phyloP scores from a whole-genome alignment of 2,113 vertebrate genomes.

The Boleophthalmus pectinirostris region DNA sequence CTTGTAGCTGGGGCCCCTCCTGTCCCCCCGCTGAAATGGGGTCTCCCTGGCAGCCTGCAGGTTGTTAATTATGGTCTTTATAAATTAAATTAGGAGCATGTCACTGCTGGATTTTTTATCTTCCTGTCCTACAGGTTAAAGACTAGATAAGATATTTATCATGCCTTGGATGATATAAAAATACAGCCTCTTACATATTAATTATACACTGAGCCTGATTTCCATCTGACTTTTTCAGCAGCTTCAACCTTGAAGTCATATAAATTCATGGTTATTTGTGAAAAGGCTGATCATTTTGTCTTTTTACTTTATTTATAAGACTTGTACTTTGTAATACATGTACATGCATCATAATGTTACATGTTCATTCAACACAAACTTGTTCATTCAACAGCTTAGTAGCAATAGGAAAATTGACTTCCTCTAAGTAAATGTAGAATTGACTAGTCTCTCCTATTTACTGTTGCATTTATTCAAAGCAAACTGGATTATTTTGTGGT shows the following conservation, averaged over 20 bases:
- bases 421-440: too few relatives aligned
- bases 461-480: too few relatives aligned
- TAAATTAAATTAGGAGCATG: slow-evolving; percentile 81
- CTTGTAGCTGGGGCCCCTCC: slow-evolving; percentile 66
- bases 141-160: slow-evolving; percentile 67
- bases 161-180: slow-evolving; percentile 48
- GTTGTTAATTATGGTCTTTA: slow-evolving; percentile 82
- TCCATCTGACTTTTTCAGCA: slow-evolving; percentile 14
- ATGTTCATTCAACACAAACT: too few relatives aligned
- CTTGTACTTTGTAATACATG: too few relatives aligned
- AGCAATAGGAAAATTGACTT: too few relatives aligned
- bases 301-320: too few relatives aligned
- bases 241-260: slow-evolving; percentile 19
- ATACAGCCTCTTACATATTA: slow-evolving; percentile 39
- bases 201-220: slow-evolving; percentile 39
- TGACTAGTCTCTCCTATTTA: too few relatives aligned
- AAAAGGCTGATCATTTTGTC: background rate
- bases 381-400: too few relatives aligned
- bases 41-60: slow-evolving; percentile 68
- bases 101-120: slow-evolving; percentile 75
- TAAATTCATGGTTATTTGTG: slow-evolving; percentile 9
- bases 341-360: too few relatives aligned
- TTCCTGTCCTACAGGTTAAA: slow-evolving; percentile 81
- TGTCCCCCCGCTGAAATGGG: slow-evolving; percentile 69
- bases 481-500: too few relatives aligned